phyloP scores from a whole-genome alignment of 2,888 invertebrate genomes.

The Rhodophaea formosa region DNA sequence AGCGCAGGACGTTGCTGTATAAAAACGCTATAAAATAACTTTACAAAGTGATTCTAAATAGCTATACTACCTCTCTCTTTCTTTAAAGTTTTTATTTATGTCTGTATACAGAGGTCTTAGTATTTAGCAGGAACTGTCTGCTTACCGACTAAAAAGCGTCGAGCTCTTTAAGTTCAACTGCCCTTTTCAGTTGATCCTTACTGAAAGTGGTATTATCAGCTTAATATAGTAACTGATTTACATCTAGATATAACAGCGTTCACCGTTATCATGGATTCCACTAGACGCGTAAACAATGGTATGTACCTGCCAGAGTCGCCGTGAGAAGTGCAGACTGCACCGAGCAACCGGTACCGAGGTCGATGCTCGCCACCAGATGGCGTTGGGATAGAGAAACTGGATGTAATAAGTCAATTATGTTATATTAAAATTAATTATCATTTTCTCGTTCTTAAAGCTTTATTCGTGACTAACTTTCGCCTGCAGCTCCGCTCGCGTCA shows the following conservation, averaged over 20 bases:
- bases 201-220: not conserved
- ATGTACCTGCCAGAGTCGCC: slow-evolving; percentile 1
- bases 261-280: slow-evolving; percentile 8
- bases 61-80: too few species aligned
- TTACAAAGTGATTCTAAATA: too few species aligned
- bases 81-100: too few species aligned
- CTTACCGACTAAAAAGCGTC: too few species aligned
- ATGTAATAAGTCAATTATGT: slow-evolving; percentile 15
- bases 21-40: too few species aligned
- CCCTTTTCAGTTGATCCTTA: too few species aligned
- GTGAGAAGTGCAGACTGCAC: slow-evolving; percentile 15
- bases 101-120: too few species aligned
- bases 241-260: slow-evolving; percentile 5
- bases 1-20: too few species aligned
- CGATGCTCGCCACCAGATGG: slow-evolving; percentile 58
- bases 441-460: not conserved
- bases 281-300: slow-evolving; percentile 15
- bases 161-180: too few species aligned
- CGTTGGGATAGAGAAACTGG: slow-evolving; percentile 32
- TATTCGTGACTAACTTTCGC: not conserved
- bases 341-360: slow-evolving; percentile 35
- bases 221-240: not conserved
- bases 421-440: slow-evolving; percentile 5
- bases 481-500: too few species aligned
- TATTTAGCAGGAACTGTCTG: too few species aligned